phyloP scores from a whole-genome alignment of 64 coral and sea anemone genomes.

The Montipora sp. region DNA sequence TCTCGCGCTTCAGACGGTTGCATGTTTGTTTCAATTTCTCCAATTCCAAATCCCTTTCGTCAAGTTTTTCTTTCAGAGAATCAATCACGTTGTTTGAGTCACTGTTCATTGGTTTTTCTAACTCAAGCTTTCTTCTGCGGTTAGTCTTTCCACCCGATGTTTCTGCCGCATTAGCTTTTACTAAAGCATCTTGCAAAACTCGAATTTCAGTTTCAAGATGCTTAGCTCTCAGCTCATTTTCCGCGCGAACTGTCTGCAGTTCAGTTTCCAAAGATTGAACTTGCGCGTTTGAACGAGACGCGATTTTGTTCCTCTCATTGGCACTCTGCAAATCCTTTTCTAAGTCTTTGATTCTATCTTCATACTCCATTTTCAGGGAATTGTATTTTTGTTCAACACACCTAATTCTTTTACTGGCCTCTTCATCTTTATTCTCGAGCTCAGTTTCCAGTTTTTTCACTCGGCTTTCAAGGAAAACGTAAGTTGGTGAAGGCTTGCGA shows the following conservation, averaged over 20 bases:
- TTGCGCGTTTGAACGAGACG: constrained; percentile 62
- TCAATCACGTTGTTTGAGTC: constrained; percentile 3
- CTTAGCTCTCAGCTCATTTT: constrained; percentile 64
- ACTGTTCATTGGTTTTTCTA: not conserved
- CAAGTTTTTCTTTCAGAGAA: constrained; percentile 56
- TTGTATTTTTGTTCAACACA: constrained; percentile 97
- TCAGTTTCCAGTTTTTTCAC: constrained; percentile 92
- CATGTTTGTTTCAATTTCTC: constrained; percentile 76
- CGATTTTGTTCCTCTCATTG: constrained; percentile 60
- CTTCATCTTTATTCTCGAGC: constrained; percentile 90
- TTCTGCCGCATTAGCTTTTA: constrained; percentile 46
- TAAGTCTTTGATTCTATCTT: constrained; percentile 81
- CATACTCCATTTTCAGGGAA: constrained; percentile 87
- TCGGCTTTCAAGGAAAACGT: constrained; percentile 80
- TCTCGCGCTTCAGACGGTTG: constrained; percentile 69
- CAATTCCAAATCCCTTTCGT: constrained; percentile 84
- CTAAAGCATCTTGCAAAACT: constrained; percentile 79
- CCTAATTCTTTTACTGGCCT: constrained; percentile 83
- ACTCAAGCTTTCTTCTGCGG: constrained; percentile 28
- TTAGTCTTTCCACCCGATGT: constrained; percentile 36
- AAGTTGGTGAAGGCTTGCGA: constrained; percentile 85
- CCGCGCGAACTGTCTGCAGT: constrained; percentile 57
- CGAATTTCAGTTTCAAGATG: constrained; percentile 78
- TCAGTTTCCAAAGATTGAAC: constrained; percentile 77
- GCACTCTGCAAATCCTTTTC: constrained; percentile 71